A percentile compares a stretch with the other conserved stretches of the same genome.
phyloP scores from a whole-genome alignment of 2,888 invertebrate genomes.

The Lapara coniferarum region DNA sequence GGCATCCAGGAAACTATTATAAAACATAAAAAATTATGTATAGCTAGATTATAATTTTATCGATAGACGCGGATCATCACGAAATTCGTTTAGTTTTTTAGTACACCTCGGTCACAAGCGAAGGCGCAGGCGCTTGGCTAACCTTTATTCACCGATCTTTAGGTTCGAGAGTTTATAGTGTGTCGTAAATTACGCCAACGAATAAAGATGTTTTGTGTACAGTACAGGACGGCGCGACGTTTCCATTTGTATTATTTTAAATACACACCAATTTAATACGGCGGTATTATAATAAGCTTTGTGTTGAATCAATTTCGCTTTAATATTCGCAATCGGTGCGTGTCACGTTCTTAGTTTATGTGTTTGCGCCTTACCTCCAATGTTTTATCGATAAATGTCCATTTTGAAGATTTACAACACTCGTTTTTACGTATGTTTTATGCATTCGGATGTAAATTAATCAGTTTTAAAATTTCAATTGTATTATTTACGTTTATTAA shows the following conservation, averaged over 20 bases:
- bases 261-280: slow-evolving; percentile 62
- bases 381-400: slow-evolving; percentile 35
- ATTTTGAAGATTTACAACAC: slow-evolving; percentile 36
- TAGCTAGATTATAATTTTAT: background rate
- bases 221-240: slow-evolving; percentile 60
- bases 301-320: slow-evolving; percentile 71
- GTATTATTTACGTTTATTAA: slow-evolving; percentile 18
- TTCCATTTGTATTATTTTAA: slow-evolving; percentile 78
- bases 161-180: slow-evolving; percentile 72
- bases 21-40: no score
- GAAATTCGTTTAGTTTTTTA: slow-evolving; percentile 25
- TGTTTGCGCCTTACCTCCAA: slow-evolving; percentile 31
- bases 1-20: no score
- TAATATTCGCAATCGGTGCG: slow-evolving; percentile 48
- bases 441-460: slow-evolving; percentile 18
- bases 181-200: slow-evolving; percentile 69
- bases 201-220: slow-evolving; percentile 79
- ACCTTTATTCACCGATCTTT: slow-evolving; percentile 75
- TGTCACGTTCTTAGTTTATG: slow-evolving; percentile 44
- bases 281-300: slow-evolving; percentile 65
- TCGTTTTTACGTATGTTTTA: slow-evolving; percentile 25
- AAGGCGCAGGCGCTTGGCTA: slow-evolving; percentile 64
- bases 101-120: slow-evolving; percentile 36
- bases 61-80: slow-evolving; percentile 11
- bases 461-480: slow-evolving; percentile 13